A percentile compares a stretch with the other conserved stretches of the same genome.
Evolutionary conservation across 30 jellyfish, hydroid and myxozoan species (phyloP).

Genomic region (Calvadosia cruxmelitensis): DNA sequence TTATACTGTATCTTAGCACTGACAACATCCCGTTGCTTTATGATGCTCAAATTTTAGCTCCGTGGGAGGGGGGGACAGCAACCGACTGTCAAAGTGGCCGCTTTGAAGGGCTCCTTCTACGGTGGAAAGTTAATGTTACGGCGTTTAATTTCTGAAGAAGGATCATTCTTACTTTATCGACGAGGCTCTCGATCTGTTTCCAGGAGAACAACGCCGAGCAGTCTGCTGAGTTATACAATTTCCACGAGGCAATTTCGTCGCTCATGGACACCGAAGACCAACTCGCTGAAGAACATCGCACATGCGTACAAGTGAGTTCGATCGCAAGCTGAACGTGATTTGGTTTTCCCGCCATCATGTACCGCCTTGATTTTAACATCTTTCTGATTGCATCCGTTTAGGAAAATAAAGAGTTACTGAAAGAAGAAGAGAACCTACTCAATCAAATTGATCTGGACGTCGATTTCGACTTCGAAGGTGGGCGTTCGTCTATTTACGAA

Average conservation of each 20-base stretch:
- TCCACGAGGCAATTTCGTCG: slow-evolving; percentile 97
- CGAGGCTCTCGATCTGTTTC: neutral
- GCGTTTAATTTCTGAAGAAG: too few species aligned
- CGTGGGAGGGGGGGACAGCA: too few species aligned
- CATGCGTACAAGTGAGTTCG: slow-evolving; percentile 76
- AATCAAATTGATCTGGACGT: slow-evolving; percentile 41
- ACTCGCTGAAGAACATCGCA: slow-evolving; percentile 85
- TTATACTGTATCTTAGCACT: too few species aligned
- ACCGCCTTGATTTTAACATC: neutral
- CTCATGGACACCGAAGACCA: slow-evolving; percentile 97
- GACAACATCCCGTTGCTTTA: neutral
- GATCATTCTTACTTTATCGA: too few species aligned
- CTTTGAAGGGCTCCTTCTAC: too few species aligned
- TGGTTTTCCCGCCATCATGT: neutral
- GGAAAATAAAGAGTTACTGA: slow-evolving; percentile 73
- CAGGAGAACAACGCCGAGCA: slow-evolving; percentile 50
- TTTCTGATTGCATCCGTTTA: neutral
- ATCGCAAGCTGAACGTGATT: too few species aligned
- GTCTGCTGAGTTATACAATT: slow-evolving; percentile 85
- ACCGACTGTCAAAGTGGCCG: too few species aligned
- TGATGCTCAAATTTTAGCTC: neutral
- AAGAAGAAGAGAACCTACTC: slow-evolving; percentile 77
- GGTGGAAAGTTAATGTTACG: too few species aligned
- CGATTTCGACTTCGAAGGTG: slow-evolving; percentile 65
- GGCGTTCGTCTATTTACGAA: too few species aligned